Conservation (phyloP, 2,797 vertebrate species). For the Lagorchestes hirsutus region DNA sequence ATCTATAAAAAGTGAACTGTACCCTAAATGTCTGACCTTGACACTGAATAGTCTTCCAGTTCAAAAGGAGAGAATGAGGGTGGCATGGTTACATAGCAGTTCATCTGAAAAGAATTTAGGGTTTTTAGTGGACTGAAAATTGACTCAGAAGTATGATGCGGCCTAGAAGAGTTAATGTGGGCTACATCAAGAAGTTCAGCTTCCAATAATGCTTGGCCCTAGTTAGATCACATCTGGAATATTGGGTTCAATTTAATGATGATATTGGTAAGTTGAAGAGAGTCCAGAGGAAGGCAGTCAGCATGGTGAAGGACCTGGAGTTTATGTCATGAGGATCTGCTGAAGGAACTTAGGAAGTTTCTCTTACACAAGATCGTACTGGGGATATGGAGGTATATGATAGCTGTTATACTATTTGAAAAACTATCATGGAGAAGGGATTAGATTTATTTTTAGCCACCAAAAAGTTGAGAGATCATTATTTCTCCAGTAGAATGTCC, state of each 20-base stretch:
- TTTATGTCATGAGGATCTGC: not conserved
- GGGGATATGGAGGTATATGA: not conserved
- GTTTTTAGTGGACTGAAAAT: not conserved
- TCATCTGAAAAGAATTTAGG: not conserved
- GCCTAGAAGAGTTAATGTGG: not conserved
- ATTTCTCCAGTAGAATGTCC: not conserved
- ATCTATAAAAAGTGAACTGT: not conserved
- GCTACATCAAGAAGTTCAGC: not conserved
- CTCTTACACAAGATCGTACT: not conserved
- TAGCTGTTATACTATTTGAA: not conserved
- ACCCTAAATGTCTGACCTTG: not conserved
- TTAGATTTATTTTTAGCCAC: not conserved
- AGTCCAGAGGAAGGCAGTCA: not conserved
- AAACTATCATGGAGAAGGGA: not conserved
- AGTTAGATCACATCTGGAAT: not conserved
- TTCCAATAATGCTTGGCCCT: not conserved
- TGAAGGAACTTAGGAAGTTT: not conserved
- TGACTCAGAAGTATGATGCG: not conserved
- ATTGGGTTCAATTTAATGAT: not conserved
- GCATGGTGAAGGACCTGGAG: not conserved
- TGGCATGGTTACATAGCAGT: not conserved
- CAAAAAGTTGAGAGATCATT: not conserved
- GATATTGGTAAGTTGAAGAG: not conserved
- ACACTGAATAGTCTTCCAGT: not conserved
- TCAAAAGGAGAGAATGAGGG: not conserved